phyloP scores from a whole-genome alignment of 2,797 vertebrate genomes.

The Sebastes cheni region DNA sequence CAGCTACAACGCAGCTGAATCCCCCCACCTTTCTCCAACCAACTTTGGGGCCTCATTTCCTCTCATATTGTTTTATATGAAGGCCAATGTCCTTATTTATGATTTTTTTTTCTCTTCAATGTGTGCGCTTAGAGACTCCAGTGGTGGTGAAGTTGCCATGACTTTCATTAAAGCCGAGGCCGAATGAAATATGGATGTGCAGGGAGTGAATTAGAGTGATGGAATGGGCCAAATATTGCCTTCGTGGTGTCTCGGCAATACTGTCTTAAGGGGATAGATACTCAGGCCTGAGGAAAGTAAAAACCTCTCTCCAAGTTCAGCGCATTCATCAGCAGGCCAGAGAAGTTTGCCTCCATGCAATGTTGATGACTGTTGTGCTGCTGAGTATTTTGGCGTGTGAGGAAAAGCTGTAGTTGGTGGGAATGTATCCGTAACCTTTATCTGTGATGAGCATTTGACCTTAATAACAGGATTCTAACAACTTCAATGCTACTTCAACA shows the following conservation, averaged over 20 bases:
- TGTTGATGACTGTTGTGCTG: constrained; percentile 69
- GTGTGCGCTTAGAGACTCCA: constrained; percentile 76
- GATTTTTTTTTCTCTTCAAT: constrained; percentile 70
- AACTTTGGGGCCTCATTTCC: constrained; percentile 62
- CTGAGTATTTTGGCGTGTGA: constrained; percentile 41
- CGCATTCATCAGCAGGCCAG: constrained; percentile 70
- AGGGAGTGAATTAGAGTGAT: constrained; percentile 85
- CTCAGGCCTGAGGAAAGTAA: constrained; percentile 73
- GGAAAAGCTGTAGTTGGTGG: constrained; percentile 23
- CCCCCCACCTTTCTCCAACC: constrained; percentile 26
- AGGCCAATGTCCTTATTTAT: constrained; percentile 84
- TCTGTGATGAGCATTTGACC: constrained; percentile 45
- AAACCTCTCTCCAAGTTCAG: constrained; percentile 67
- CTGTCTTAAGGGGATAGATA: constrained; percentile 78
- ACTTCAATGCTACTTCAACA: constrained; percentile 53
- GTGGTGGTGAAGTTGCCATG: constrained; percentile 81
- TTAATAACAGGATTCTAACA: constrained; percentile 47
- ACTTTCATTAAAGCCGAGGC: constrained; percentile 83
- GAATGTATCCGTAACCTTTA: constrained; percentile 52
- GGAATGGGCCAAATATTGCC: constrained; percentile 82
- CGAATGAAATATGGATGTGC: constrained; percentile 86
- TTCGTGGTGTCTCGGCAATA: constrained; percentile 79
- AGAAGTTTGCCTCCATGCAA: constrained; percentile 67
- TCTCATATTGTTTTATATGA: constrained; percentile 77
- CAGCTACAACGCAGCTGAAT: constrained; percentile 50